Percentiles rank a stretch among this genome's conserved stretches.
Evolutionary conservation across 35 echinoderm and acorn worm species (phyloP).

Genomic region (Chiridota heheva): DNA sequence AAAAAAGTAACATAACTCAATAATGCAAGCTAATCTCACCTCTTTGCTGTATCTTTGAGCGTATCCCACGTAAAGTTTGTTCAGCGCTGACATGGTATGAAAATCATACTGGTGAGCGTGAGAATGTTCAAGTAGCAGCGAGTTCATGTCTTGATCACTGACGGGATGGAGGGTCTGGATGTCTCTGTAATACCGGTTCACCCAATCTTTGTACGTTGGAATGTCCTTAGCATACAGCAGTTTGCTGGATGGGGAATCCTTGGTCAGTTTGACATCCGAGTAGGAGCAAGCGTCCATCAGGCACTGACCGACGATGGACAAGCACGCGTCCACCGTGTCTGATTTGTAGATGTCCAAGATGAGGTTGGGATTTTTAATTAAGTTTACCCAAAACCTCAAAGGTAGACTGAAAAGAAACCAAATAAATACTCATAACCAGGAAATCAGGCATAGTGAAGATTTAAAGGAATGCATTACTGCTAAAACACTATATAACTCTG

Average conservation of each 20-base stretch:
- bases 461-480: no score
- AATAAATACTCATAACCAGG: no score
- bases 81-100: constrained; percentile 75
- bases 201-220: constrained; percentile 87
- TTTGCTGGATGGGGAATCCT: constrained; percentile 94
- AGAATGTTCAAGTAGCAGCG: constrained; percentile 81
- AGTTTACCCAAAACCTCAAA: constrained; percentile 95
- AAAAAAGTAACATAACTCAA: background rate
- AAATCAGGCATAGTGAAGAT: no score
- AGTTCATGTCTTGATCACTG: constrained; percentile 99
- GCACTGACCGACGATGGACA: constrained; percentile 90
- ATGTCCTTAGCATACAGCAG: constrained; percentile 99
- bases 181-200: constrained; percentile 78
- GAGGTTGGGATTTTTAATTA: constrained; percentile 96
- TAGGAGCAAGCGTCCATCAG: constrained; percentile 97
- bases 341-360: constrained; percentile 97
- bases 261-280: constrained; percentile 75
- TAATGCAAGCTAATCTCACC: constrained; percentile 28
- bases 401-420: constrained; percentile 75
- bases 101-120: constrained; percentile 91
- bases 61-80: constrained; percentile 92
- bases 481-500: no score
- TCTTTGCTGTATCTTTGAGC: constrained; percentile 75
- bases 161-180: constrained; percentile 59
- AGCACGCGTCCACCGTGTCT: constrained; percentile 92